Conservation (phyloP, 2,797 vertebrate genomes). For the Limnodromus scolopaceus region DNA sequence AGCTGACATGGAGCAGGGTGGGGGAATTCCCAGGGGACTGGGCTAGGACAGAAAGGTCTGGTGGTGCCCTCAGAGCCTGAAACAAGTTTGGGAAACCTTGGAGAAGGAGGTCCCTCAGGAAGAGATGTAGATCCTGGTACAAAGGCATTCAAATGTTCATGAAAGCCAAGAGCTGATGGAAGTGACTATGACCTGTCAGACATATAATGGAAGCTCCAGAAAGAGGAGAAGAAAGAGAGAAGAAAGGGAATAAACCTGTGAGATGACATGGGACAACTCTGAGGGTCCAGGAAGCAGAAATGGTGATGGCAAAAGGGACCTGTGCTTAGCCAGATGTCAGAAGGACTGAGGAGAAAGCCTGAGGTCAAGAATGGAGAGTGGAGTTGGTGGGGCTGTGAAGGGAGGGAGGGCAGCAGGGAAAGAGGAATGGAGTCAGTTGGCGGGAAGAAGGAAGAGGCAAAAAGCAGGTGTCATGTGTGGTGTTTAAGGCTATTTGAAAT, state of each 20-base stretch:
- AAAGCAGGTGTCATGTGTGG: neutral
- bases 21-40: fast-evolving
- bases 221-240: neutral
- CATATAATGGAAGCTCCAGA: neutral
- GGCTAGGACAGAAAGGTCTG: neutral
- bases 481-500: neutral
- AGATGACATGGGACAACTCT: neutral
- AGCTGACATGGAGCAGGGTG: neutral
- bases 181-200: neutral
- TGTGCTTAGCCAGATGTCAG: neutral
- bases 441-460: neutral
- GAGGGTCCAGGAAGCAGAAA: neutral
- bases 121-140: neutral
- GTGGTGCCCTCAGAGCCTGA: neutral
- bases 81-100: neutral
- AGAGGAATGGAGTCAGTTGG: neutral
- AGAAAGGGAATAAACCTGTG: neutral
- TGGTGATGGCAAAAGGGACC: neutral
- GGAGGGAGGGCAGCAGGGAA: neutral
- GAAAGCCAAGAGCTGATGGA: neutral
- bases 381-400: neutral
- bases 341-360: neutral
- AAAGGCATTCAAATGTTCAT: neutral
- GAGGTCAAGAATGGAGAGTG: neutral
- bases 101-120: neutral